Base-by-base conservation (phyloP, 2,113 vertebrate genomes). In the Mobula hypostoma region DNA sequence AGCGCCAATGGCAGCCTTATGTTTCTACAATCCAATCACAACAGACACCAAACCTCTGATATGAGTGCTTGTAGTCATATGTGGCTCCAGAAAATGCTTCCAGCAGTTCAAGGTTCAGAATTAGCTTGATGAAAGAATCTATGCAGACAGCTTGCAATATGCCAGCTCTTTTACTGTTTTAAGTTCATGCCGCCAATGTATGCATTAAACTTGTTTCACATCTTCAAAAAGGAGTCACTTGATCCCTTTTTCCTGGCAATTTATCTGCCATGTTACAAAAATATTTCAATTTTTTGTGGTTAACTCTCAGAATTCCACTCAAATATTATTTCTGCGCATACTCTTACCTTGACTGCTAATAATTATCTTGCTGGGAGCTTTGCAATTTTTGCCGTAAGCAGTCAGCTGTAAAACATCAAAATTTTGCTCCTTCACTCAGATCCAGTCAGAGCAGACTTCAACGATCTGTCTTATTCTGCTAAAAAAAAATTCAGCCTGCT, bases 381-480 rank as follows among this genome's bases (percentile, higher is more conserved):
- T 90, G 85, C 85, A 90, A 68, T 90, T 90, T 66, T 90, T 90
- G 85, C 29, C 85, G 85, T 90, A 90, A 90, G 85, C 61, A 66
- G 29, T 90, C 85, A 90, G 85, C 85, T 90, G 85, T 66, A 90
- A 90, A 90, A 90, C 85, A 90, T 68, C 85, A 90, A 66, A 66
- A 90, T 90, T 90, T 90, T 90, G 85, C 63, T 90, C 85, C 85
- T 66, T 90, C 85, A 66, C 15, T 90, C 85, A 90, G 61, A 68
- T 63, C 29, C 85, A 61, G 85, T 90, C 85, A 90, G 85, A 90
- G n/a, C 85, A 32, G 85, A 90, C 85, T 90, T n/a, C 85, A 90
- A 63, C 85, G 85, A 90, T 90, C 82, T 90, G 61, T 90, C 85
- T 90, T 58, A 90, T n/a, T 90, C 85, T 90, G 85, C 85, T 90